Evolutionary conservation across 1,140 invertebrate genomes (phyloP), one percentile per base, ranked within the genome.

Genomic region (Drosophila repleta): DNA sequence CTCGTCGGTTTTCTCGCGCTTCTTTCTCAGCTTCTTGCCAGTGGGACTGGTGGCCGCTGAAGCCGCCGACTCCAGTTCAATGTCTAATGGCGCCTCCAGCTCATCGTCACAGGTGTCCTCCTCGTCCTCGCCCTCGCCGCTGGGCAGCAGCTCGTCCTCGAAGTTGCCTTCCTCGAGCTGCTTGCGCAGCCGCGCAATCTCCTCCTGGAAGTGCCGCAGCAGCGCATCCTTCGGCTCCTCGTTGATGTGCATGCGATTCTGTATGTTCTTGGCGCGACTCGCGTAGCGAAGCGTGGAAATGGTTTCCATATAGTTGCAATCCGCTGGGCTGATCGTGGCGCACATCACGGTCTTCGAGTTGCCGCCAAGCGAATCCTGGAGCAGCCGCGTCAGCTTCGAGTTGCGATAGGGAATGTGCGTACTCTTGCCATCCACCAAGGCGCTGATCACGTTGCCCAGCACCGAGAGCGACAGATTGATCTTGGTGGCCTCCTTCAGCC

Each of bases 191-290:
- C 97, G 96, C 81, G 98, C 97, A 79, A 99, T 99, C 93, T 99
- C 98, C 82, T 97, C 95, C 93, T 99, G 98, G 92, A 99, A 99
- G 90, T 98, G 96, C 45, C 98, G 95, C 13, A 99, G 94, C 20
- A 99, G 92, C 3, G 99, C 98, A 93, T 99, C 98, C 89, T 99
- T 99, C 0, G 98, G 98, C 93, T 99, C 98, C 91, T 99, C 98
- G 92, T 99, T 99, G 60, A 99, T 96, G 75, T 96, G 95, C 51
- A 98, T 98, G 76, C 96, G 95, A 92, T 99, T 99, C 90, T 98
- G 96, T 65, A 99, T 99, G 89, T 97, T 98, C 92, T 99, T 99
- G 2, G 98, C 98, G 57, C 98, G 94, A 93, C 97, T 98, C 1
- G 99, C 98, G 93, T 99, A 99, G 13, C 99, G 93, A 45, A 99